Percentiles rank a stretch among this genome's conserved stretches.
Evolutionary conservation across 2,797 vertebrate species (phyloP).

Genomic region (Epinephelus coioides): DNA sequence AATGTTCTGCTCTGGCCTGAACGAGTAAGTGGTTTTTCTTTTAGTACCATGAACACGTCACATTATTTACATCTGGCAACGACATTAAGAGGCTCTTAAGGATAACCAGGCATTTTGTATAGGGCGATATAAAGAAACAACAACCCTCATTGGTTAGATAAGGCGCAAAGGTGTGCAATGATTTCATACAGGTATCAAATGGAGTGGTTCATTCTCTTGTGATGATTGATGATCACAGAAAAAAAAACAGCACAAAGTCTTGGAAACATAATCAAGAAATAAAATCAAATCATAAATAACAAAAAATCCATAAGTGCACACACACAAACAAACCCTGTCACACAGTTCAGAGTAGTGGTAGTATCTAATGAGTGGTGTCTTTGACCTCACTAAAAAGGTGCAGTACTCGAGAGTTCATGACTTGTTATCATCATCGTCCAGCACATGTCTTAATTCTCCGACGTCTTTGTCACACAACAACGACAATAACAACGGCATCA

Average conservation of each 20-base stretch:
- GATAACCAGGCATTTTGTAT: constrained; percentile 46
- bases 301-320: constrained; percentile 43
- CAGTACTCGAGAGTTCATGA: constrained; percentile 45
- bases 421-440: constrained; percentile 39
- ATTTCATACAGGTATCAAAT: constrained; percentile 54
- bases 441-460: neutral
- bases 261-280: constrained; percentile 57
- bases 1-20: constrained; percentile 35
- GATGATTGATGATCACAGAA: constrained; percentile 39
- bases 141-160: constrained; percentile 64
- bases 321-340: constrained; percentile 41
- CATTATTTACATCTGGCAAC: constrained; percentile 70
- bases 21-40: constrained; percentile 51
- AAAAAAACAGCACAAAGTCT: constrained; percentile 19
- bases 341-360: constrained; percentile 47
- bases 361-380: constrained; percentile 34
- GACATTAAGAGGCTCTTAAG: constrained; percentile 51
- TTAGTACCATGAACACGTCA: constrained; percentile 58
- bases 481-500: constrained; percentile 44
- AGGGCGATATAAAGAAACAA: constrained; percentile 49
- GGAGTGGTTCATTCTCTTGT: constrained; percentile 51
- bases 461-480: constrained; percentile 36
- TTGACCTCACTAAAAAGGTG: constrained; percentile 59
- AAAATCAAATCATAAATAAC: constrained; percentile 76
- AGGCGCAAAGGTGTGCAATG: constrained; percentile 74